These are phyloP conservation scores for Hemistola chrysoprasaria DNA, from an alignment of 2,888 invertebrate genomes.

Conservation along the genomic window DNA sequence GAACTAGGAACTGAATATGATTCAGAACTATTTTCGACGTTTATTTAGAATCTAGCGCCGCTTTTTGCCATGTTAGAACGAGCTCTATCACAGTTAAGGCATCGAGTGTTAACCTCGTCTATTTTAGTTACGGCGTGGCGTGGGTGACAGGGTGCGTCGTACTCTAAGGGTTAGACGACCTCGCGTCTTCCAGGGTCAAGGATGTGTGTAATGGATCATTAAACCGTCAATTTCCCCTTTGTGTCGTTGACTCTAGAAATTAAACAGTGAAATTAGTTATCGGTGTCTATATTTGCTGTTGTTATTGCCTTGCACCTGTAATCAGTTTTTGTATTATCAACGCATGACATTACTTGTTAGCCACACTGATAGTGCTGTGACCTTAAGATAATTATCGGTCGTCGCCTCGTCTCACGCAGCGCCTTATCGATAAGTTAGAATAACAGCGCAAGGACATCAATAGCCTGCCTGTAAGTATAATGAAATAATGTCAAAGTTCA, in stretches of 20 bases:
- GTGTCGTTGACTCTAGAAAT: background rate
- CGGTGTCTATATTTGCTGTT: slow-evolving; percentile 11
- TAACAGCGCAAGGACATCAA: slow-evolving; percentile 67
- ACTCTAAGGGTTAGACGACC: slow-evolving; percentile 54
- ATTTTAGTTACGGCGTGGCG: slow-evolving; percentile 63
- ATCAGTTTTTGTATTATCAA: slow-evolving; percentile 47
- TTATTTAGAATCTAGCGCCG: too few species aligned
- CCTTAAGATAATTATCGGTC: slow-evolving; percentile 80
- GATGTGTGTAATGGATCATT: slow-evolving; percentile 8
- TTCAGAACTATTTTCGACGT: too few species aligned
- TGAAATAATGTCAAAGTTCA: too few species aligned
- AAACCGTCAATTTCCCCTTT: slow-evolving; percentile 3
- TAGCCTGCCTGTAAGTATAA: slow-evolving; percentile 26
- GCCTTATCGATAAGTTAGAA: slow-evolving; percentile 60
- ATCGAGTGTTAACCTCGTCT: slow-evolving; percentile 67
- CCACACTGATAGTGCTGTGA: slow-evolving; percentile 70
- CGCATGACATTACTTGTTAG: slow-evolving; percentile 55
- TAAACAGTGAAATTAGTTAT: too few species aligned
- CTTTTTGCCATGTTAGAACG: too few species aligned
- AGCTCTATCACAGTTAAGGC: slow-evolving; percentile 32
- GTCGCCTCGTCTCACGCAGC: slow-evolving; percentile 62
- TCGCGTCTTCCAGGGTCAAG: slow-evolving; percentile 43
- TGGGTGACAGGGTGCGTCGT: slow-evolving; percentile 68
- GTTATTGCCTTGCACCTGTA: slow-evolving; percentile 44
- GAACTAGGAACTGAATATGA: too few species aligned